Conservation (phyloP, 2,888 invertebrate genomes). For the Raillietiella orientalis region DNA sequence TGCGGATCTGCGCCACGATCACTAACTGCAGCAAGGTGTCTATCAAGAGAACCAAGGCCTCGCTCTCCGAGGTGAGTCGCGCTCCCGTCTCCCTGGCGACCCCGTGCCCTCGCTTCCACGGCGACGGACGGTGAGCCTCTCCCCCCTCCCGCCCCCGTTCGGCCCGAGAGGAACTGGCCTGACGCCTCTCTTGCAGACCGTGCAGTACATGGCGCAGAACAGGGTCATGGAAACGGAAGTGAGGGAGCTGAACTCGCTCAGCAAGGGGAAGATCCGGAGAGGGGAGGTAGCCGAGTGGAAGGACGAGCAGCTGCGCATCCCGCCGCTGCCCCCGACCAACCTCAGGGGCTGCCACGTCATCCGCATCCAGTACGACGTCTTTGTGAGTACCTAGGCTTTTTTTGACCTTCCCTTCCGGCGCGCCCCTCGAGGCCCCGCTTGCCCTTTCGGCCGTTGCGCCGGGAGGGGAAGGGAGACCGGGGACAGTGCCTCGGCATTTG, state of each 20-base stretch:
- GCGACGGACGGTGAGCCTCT: too few species aligned
- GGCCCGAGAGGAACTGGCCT: too few species aligned
- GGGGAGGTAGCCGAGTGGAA: constrained; percentile 55
- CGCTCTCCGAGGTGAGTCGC: constrained; percentile 37
- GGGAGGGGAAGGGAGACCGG: background rate
- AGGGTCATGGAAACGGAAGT: constrained; percentile 60
- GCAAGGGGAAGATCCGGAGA: constrained; percentile 43
- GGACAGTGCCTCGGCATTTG: too few species aligned
- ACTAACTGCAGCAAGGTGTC: constrained; percentile 54
- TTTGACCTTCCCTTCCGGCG: too few species aligned
- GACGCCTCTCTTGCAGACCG: too few species aligned
- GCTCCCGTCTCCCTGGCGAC: too few species aligned
- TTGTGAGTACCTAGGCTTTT: constrained; percentile 27
- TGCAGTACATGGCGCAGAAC: constrained; percentile 55
- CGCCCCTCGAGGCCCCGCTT: background rate
- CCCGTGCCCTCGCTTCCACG: too few species aligned
- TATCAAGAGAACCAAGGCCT: constrained; percentile 51
- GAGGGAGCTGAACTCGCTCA: constrained; percentile 41
- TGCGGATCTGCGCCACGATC: constrained; percentile 50
- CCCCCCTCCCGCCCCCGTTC: too few species aligned
- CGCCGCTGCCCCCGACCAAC: constrained; percentile 75
- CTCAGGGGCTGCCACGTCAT: constrained; percentile 75
- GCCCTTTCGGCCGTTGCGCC: background rate
- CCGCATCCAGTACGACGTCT: constrained; percentile 68
- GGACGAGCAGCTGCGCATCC: constrained; percentile 60